A percentile compares a stretch with the other conserved stretches of the same genome.
Conservation (phyloP, 2,797 vertebrate genomes). For the Sebastes alutus region DNA sequence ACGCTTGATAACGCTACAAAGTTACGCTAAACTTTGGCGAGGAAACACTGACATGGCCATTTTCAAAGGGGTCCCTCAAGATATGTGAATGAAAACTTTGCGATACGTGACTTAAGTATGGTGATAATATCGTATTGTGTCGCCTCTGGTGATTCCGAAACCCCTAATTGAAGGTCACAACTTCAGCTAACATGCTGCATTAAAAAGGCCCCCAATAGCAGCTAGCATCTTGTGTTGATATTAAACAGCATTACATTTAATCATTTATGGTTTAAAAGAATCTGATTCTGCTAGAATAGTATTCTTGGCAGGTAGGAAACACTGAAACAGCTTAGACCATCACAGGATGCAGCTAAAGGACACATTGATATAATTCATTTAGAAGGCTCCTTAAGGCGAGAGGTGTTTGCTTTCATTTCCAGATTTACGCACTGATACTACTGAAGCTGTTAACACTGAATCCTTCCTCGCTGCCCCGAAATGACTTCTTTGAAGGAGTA, state of each 20-base stretch:
- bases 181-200: not conserved
- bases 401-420: slow-evolving; percentile 18
- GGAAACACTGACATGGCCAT: too few relatives aligned
- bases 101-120: too few relatives aligned
- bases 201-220: not conserved
- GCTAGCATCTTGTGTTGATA: not conserved
- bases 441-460: not conserved
- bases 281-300: not conserved
- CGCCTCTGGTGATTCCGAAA: too few relatives aligned
- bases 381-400: not conserved
- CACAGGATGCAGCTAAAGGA: slow-evolving; percentile 13
- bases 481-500: not conserved
- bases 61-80: too few relatives aligned
- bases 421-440: not conserved
- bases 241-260: slow-evolving; percentile 3
- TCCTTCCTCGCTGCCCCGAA: not conserved
- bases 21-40: too few relatives aligned
- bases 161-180: slow-evolving; percentile 6
- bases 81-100: too few relatives aligned
- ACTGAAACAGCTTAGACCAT: not conserved
- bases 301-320: slow-evolving; percentile 3
- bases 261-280: slow-evolving; percentile 5
- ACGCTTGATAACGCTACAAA: too few relatives aligned
- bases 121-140: too few relatives aligned
- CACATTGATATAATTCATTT: slow-evolving; percentile 4